These are phyloP conservation scores for Lordiphosa stackelbergi DNA, from an alignment of 1,140 invertebrate species.

Conservation along the genomic window DNA sequence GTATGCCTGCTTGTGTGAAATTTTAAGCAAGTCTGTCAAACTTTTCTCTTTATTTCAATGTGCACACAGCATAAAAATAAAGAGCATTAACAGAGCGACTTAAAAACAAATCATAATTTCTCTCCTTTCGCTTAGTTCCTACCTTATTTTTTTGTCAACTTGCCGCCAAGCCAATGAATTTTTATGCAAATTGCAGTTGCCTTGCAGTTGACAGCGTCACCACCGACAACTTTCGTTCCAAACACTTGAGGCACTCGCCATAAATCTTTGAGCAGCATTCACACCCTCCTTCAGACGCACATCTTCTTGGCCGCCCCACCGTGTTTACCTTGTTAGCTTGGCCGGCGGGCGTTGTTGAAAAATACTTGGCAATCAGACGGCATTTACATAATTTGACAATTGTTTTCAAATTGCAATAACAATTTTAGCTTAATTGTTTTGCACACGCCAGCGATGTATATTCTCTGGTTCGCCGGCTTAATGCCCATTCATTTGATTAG, in stretches of 20 bases:
- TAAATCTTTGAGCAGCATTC: constrained; percentile 64
- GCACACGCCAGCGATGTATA: constrained; percentile 56
- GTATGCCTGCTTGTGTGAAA: too few relatives aligned
- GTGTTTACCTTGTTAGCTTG: constrained; percentile 61
- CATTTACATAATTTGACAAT: constrained; percentile 76
- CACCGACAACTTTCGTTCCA: background rate
- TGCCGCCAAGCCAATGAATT: constrained; percentile 69
- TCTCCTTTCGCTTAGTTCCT: constrained; percentile 7
- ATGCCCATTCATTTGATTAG: constrained; percentile 74
- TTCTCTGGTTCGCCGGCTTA: constrained; percentile 45
- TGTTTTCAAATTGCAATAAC: constrained; percentile 76
- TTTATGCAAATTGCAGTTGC: constrained; percentile 72
- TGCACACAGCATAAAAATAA: too few relatives aligned
- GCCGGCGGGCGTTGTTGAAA: constrained; percentile 33
- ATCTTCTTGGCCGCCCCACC: background rate
- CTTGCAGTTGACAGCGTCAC: constrained; percentile 62
- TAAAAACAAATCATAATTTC: background rate
- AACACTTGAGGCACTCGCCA: constrained; percentile 46
- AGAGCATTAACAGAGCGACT: background rate
- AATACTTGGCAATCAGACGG: constrained; percentile 67
- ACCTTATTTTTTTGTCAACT: constrained; percentile 29
- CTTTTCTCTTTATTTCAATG: too few relatives aligned
- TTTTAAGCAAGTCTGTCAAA: too few relatives aligned
- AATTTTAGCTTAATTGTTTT: constrained; percentile 76
- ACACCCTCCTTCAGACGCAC: constrained; percentile 23